Evolutionary conservation across 2,888 invertebrate species (phyloP).

Genomic region (Scaptomyza cyrtandrae): DNA sequence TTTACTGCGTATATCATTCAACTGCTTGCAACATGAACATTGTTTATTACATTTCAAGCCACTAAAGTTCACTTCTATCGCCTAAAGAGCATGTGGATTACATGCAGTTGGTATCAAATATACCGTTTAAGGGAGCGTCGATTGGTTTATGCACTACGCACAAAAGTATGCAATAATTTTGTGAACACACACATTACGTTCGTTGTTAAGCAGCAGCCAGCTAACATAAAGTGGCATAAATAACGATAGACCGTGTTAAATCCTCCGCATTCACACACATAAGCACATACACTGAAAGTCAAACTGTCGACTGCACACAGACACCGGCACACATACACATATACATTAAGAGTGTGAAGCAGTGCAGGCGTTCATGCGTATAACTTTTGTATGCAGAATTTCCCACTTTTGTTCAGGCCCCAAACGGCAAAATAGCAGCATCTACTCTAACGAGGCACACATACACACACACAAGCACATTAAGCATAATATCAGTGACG

Average conservation of each 20-base stretch:
- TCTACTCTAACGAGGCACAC: constrained; percentile 34
- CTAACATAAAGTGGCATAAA: constrained; percentile 53
- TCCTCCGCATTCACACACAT: constrained; percentile 25
- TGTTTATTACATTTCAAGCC: background rate
- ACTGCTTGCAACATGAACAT: too few species aligned
- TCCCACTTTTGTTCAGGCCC: constrained; percentile 29
- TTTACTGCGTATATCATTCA: too few species aligned
- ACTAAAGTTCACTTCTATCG: background rate
- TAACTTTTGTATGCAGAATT: constrained; percentile 69
- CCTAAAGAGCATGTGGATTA: background rate
- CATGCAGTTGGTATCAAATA: background rate
- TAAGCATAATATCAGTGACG: constrained; percentile 38
- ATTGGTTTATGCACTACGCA: background rate
- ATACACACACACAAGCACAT: constrained; percentile 15
- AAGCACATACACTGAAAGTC: constrained; percentile 23
- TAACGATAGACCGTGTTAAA: constrained; percentile 42
- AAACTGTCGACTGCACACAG: constrained; percentile 53
- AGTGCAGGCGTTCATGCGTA: constrained; percentile 61
- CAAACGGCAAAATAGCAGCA: constrained; percentile 8
- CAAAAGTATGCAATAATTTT: constrained; percentile 1
- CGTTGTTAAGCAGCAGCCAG: constrained; percentile 44
- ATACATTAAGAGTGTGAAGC: background rate
- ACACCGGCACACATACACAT: constrained; percentile 7
- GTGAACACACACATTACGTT: constrained; percentile 1
- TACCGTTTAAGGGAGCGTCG: background rate